phyloP scores from a whole-genome alignment of 2,888 invertebrate species.

The Megalurothrips usitatus region DNA sequence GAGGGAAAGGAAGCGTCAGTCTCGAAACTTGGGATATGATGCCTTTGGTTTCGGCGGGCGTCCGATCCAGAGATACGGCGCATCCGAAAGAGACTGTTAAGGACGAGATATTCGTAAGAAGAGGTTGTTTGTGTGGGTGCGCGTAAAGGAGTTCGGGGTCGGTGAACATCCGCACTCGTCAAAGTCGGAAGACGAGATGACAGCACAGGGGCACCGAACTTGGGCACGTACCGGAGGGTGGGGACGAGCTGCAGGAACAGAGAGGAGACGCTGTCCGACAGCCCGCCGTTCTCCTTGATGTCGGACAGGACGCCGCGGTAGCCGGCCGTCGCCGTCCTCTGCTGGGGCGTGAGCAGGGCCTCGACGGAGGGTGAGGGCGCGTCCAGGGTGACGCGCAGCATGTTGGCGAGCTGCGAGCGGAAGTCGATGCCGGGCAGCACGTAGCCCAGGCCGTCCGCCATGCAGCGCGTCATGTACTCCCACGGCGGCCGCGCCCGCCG shows the following conservation, averaged over 20 bases:
- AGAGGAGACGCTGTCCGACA: not conserved
- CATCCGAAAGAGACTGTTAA: not conserved
- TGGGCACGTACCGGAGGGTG: too few species aligned
- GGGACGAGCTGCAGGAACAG: not conserved
- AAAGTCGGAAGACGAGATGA: not conserved
- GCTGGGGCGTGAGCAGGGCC: not conserved
- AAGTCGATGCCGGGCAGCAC: conserved; percentile 42
- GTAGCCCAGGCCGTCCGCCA: conserved; percentile 43
- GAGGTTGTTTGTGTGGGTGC: not conserved
- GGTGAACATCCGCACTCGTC: not conserved
- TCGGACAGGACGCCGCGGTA: conserved; percentile 8
- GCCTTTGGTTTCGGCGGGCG: too few species aligned
- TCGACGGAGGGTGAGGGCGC: not conserved
- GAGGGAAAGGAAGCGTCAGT: not conserved
- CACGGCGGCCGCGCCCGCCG: conserved; percentile 43
- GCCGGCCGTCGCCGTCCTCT: not conserved
- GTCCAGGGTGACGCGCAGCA: conserved; percentile 7
- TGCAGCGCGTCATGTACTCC: conserved; percentile 48
- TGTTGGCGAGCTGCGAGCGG: conserved; percentile 36
- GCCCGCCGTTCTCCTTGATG: not conserved
- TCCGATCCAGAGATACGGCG: too few species aligned
- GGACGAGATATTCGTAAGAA: not conserved
- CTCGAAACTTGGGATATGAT: not conserved
- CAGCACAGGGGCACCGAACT: not conserved
- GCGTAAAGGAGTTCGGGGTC: not conserved